These are phyloP conservation scores for Ophioninae sp. DNA, from an alignment of 2,888 invertebrate genomes.

Conservation along the genomic window DNA sequence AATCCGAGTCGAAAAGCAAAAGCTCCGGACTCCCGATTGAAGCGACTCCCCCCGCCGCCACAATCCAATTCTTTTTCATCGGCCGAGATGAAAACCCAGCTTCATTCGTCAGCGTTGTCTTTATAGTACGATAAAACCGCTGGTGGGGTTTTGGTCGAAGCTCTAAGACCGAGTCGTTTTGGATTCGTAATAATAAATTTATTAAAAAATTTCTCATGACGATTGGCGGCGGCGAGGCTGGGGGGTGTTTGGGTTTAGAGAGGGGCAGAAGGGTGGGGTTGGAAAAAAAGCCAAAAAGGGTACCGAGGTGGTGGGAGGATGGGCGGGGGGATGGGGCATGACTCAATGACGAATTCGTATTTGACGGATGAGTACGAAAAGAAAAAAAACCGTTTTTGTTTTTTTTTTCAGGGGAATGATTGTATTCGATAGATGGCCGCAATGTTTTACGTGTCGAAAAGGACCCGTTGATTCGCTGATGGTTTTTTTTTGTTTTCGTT, in stretches of 20 bases:
- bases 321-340: conserved; percentile 22
- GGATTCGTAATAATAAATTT: conserved; percentile 74
- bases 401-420: conserved; percentile 55
- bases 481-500: conserved; percentile 44
- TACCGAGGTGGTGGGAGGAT: not conserved
- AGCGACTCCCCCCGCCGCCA: not conserved
- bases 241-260: not conserved
- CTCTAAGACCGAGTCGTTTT: conserved; percentile 1
- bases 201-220: conserved; percentile 71
- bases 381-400: conserved; percentile 11
- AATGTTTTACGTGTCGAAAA: conserved; percentile 41
- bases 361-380: conserved; percentile 51
- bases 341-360: conserved; percentile 53
- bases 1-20: not conserved
- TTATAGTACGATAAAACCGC: conserved; percentile 43
- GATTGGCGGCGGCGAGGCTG: conserved; percentile 26
- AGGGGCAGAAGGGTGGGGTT: conserved; percentile 54
- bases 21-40: conserved; percentile 8
- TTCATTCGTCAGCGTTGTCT: conserved; percentile 34
- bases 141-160: not conserved
- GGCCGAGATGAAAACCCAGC: conserved; percentile 34
- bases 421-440: conserved; percentile 61
- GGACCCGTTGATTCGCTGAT: conserved; percentile 28
- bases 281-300: conserved; percentile 44
- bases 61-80: conserved; percentile 28